Evolutionary conservation across 2,797 vertebrate species (phyloP).

Genomic region (Silurus lanzhouensis): DNA sequence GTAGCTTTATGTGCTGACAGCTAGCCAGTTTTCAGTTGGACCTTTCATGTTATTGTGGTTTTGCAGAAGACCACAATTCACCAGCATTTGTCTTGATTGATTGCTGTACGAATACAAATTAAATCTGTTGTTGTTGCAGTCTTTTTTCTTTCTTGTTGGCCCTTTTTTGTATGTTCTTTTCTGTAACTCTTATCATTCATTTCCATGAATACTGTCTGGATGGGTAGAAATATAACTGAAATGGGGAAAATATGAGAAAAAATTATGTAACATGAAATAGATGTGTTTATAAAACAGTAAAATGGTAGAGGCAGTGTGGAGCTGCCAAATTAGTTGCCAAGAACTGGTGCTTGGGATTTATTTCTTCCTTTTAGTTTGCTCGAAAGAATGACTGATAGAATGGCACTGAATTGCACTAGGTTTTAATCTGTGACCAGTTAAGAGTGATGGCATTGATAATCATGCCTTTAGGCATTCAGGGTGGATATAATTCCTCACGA

Average conservation of each 20-base stretch:
- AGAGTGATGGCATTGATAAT: slow-evolving; percentile 26
- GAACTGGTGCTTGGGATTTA: background rate
- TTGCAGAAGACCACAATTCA: slow-evolving; percentile 82
- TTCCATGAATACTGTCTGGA: background rate
- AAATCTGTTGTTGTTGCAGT: slow-evolving; percentile 74
- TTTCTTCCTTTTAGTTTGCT: slow-evolving; percentile 15
- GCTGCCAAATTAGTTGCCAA: background rate
- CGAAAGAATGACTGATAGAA: slow-evolving; percentile 3
- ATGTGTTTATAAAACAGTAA: slow-evolving; percentile 58
- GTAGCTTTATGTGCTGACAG: slow-evolving; percentile 85
- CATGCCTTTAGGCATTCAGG: slow-evolving; percentile 27
- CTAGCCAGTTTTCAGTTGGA: slow-evolving; percentile 65
- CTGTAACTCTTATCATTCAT: background rate
- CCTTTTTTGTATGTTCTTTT: background rate
- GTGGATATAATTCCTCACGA: slow-evolving; percentile 57
- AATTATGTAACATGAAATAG: slow-evolving; percentile 31
- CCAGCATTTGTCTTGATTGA: slow-evolving; percentile 84
- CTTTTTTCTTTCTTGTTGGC: slow-evolving; percentile 30
- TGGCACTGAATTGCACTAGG: slow-evolving; percentile 12
- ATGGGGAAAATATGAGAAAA: background rate
- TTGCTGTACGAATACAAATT: slow-evolving; percentile 82
- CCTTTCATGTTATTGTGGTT: slow-evolving; percentile 34
- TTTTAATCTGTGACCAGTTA: slow-evolving; percentile 1
- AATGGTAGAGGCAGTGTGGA: background rate
- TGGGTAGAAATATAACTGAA: slow-evolving; percentile 56